Evolutionary conservation across 2,797 vertebrate genomes (phyloP), one percentile per base, ranked within the genome.

Genomic region (Halcyon leucocephala): DNA sequence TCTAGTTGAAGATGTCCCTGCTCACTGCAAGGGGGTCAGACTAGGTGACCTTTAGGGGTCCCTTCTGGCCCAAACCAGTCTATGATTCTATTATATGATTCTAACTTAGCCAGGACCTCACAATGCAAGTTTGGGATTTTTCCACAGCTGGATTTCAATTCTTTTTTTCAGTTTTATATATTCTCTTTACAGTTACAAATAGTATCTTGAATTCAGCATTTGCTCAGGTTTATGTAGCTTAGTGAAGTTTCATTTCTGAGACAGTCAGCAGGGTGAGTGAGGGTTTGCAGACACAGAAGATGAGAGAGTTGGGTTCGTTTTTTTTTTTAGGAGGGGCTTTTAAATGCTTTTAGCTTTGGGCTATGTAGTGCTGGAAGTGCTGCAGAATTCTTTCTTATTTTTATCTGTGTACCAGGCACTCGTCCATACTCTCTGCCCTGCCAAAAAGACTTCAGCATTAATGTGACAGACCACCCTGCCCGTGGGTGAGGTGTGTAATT

Each of bases 401-500:
- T 95, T 91, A 95, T 97, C 95, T 96, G 66, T 65, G 88, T 33
- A 0, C 88, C 91, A 96, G 95, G 96, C 95, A 90, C 65, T 89
- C 39, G 5, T 95, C 95, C 96, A 92, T 54, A 86, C 84, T 92
- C 51, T 39, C 44, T 91, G 92, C 80, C 70, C 74, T 97, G 96
- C 97, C 97, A 97, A 89, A 89, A 96, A 91, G 91, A 57, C 82
- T 96, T 96, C 95, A 85, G 91, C 84, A 55, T 86, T 91, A 87
- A 79, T 87, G 86, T 74, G 95, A 95, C 89, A 93, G 97, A 97
- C 97, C 97, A 97, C 97, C 97, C 97, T 97, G 97, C 90, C 93
- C 62, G 77, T 93, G 95, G 95, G 86, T 86, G 96, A 97, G 96
- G 96, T 96, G 97, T 92, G 82, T 69, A 95, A 96, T 95, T 97